Evolutionary conservation across 1,140 invertebrate species (phyloP), one percentile per base, ranked within the genome.

Genomic region (Glossosoma conforme): DNA sequence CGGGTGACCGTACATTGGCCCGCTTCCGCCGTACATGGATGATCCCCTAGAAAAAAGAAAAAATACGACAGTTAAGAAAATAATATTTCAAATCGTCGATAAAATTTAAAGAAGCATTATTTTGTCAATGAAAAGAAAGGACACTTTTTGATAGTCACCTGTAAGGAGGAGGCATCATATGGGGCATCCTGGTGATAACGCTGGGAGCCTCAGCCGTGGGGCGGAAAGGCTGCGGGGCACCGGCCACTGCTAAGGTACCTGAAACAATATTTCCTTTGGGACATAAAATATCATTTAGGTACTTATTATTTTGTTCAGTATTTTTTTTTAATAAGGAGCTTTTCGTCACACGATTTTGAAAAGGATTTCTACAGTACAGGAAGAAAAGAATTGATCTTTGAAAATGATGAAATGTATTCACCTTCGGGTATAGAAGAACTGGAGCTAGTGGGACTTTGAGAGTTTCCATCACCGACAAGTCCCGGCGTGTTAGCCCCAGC

Each of bases 181-280:
- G 79, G 19, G 80, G 74, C 78, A 82, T 81, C 22, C 79, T 68
- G 6, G 78, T 81, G 44, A 81, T 82, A 30, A 81, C 75, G 54
- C 78, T 80, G 52, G 79, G 79, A 58, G 78, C 77, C 60, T 78
- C 78, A 0, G 67, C 47, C 13, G 65, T 62, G 2, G 72, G 70
- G 53, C 72, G 72, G 60, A 71, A 75, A 0, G 70, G 73, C 49
- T 70, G 70, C 41, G 70, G 71, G 10, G 67, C 70, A 0, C 70
- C 72, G 9, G 72, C 70, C 47, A 75, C 70, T 10, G 74, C 69
- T 53, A 75, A 43, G 48, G 72, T 63, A 36, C 70, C 66, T 69
- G 55, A 28, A 58, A 50, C n/a, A n/a, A n/a, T n/a, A n/a, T n/a
- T n/a, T n/a, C n/a, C n/a, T n/a, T n/a, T n/a, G n/a, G n/a, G n/a